Evolutionary conservation across 2,113 vertebrate genomes (phyloP), one percentile per base, ranked within the genome.

Genomic region (Microcebus murinus): DNA sequence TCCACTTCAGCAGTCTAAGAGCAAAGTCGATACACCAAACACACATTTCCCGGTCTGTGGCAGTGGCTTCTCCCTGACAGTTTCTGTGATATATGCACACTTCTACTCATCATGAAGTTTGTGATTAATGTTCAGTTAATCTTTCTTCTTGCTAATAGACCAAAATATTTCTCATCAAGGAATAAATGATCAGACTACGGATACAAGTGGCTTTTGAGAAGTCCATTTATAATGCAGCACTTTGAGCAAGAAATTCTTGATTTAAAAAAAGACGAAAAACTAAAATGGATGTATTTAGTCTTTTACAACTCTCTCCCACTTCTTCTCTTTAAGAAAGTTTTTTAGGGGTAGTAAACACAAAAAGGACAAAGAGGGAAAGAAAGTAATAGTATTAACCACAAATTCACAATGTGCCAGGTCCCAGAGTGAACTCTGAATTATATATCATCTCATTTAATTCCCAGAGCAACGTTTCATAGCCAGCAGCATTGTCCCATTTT

Each of bases 81-180:
- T 67, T 94, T 39, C 73, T 34, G 63, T 71, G 94, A 95, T 82
- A 21, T 94, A 97, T 97, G 92, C 93, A 94, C 95, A 80, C 95
- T 97, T 97, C 91, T 92, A 86, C 0, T 23, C 97, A 71, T 95
- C 88, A 45, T 97, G 97, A 98, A 98, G 98, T 90, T 65, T 98
- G 98, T 99, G 98, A 98, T 98, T 98, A 98, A 98, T 98, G 98
- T 81, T 81, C 94, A 85, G 91, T 95, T 98, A 88, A 98, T 98
- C 97, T 97, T 98, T 98, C 98, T 98, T 98, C 97, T 97, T 81
- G 31, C 93, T 98, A 98, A 99, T 98, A 97, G 97, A 96, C 93
- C 90, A 97, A 98, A 97, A 61, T 98, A 98, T 98, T 99, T 98
- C 98, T 98, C 96, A 95, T 98, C 94, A 97, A 97, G 96, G 96